Conservation (phyloP, 2,888 invertebrate genomes). For the Drosophila putrida region DNA sequence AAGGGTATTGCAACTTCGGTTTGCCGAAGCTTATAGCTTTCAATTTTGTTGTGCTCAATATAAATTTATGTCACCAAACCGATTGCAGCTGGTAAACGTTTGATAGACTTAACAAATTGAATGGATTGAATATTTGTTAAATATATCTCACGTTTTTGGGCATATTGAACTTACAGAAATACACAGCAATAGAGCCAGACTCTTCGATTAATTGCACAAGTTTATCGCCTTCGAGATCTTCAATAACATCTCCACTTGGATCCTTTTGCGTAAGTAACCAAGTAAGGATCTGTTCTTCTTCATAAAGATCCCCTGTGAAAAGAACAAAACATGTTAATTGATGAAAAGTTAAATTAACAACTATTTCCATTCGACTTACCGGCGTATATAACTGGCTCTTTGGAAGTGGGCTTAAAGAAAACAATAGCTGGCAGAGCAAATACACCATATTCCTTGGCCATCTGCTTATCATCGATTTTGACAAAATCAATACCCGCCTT, state of each 20-base stretch:
- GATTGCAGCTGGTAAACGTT: conserved; percentile 74
- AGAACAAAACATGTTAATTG: neutral
- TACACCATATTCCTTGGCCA: conserved; percentile 95
- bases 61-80: conserved; percentile 78
- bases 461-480: conserved; percentile 94
- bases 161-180: conserved; percentile 92
- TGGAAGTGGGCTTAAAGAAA: conserved; percentile 94
- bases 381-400: conserved; percentile 96
- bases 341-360: neutral
- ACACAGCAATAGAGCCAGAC: conserved; percentile 93
- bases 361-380: conserved; percentile 86
- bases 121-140: conserved; percentile 43
- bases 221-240: conserved; percentile 93
- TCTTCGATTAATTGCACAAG: conserved; percentile 91
- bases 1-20: conserved; percentile 16
- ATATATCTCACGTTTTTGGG: conserved; percentile 41
- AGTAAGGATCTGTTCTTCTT: conserved; percentile 94
- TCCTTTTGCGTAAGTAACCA: conserved; percentile 97
- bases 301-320: conserved; percentile 91
- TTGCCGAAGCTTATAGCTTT: conserved; percentile 3
- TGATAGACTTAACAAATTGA: conserved; percentile 50
- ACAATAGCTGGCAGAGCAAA: conserved; percentile 95
- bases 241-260: conserved; percentile 95
- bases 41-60: conserved; percentile 19
- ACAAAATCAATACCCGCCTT: conserved; percentile 96